A percentile compares a stretch with the other conserved stretches of the same genome.
Conservation (phyloP, 1,140 invertebrate species). For the Saxidomus purpurata region DNA sequence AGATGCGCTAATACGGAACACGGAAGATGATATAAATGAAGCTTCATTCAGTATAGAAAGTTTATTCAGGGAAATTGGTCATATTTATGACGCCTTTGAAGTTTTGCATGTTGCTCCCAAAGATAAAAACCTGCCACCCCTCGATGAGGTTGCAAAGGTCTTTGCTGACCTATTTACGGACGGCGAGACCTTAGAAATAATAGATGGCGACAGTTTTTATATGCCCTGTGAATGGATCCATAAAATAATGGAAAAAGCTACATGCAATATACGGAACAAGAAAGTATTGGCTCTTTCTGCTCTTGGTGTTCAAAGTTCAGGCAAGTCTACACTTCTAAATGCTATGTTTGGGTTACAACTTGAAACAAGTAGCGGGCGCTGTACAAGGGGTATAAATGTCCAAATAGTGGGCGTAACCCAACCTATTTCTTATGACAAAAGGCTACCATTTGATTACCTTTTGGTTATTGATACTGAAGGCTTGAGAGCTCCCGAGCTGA, state of each 20-base stretch:
- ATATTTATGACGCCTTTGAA: background rate
- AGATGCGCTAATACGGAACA: no score
- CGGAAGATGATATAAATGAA: background rate
- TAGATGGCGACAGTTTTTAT: constrained; percentile 2
- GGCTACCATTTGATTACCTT: background rate
- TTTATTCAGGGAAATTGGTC: constrained; percentile 29
- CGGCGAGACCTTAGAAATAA: background rate
- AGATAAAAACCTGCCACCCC: background rate
- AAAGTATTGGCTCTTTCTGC: background rate
- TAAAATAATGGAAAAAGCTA: background rate
- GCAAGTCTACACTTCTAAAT: constrained; percentile 39
- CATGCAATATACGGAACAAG: background rate
- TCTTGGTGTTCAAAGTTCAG: constrained; percentile 24
- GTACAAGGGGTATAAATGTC: background rate
- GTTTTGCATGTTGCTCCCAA: no score
- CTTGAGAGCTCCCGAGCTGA: constrained; percentile 31
- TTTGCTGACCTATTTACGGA: background rate
- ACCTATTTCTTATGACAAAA: no score
- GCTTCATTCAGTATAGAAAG: constrained; percentile 2
- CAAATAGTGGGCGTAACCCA: background rate
- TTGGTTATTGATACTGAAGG: constrained; percentile 25
- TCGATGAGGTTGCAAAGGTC: background rate
- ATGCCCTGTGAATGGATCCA: background rate
- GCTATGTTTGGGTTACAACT: constrained; percentile 15
- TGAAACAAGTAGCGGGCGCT: background rate